Conservation (phyloP, 2,797 vertebrate genomes). For the Melanotaenia maccullochi region DNA sequence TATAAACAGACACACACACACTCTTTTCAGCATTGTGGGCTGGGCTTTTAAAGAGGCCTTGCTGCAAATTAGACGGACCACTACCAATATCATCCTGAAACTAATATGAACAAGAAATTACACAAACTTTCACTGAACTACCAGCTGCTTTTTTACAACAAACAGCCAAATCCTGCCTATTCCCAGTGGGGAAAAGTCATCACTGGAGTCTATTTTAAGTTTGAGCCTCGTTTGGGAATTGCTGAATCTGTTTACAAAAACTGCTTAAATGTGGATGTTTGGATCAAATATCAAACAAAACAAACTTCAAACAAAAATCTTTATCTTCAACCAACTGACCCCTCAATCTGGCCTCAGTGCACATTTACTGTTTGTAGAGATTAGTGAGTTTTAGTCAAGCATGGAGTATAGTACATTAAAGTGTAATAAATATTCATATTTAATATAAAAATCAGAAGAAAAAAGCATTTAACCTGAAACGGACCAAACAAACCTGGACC, state of each 20-base stretch:
- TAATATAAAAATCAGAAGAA: background rate
- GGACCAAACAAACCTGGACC: background rate
- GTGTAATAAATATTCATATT: background rate
- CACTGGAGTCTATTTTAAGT: conserved; percentile 1
- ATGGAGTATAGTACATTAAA: background rate
- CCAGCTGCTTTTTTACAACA: conserved; percentile 32
- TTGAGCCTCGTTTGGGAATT: background rate
- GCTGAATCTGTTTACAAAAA: conserved; percentile 23
- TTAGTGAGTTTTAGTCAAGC: background rate
- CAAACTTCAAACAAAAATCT: conserved; percentile 55
- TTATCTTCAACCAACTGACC: conserved; percentile 64
- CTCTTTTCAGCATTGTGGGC: conserved; percentile 13
- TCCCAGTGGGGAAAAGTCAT: conserved; percentile 3
- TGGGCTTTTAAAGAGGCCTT: conserved; percentile 40
- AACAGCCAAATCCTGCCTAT: conserved; percentile 13
- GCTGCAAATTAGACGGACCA: background rate
- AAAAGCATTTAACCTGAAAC: background rate
- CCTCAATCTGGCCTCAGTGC: background rate
- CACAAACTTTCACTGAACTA: background rate
- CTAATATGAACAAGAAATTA: background rate
- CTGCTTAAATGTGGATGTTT: conserved; percentile 43
- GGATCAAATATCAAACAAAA: conserved; percentile 45
- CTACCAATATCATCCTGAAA: background rate
- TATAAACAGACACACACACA: conserved; percentile 33
- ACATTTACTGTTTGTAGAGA: background rate